Base-by-base conservation (phyloP, 1,140 invertebrate genomes). In the Paraescarpia echinospica region DNA sequence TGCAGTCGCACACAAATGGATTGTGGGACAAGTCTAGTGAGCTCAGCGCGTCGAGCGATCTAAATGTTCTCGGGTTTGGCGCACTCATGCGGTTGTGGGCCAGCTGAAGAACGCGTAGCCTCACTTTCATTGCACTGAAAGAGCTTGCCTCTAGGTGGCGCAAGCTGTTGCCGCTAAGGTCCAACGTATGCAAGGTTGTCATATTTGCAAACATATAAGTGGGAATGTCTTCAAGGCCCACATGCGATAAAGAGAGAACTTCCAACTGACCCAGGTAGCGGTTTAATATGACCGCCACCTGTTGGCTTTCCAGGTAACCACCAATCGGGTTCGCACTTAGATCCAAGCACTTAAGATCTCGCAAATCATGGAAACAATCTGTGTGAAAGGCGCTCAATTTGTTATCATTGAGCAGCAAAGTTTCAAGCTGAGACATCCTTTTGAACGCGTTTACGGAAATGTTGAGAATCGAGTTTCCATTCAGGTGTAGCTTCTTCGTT, bases 21-120 rank as follows among this genome's bases (percentile, higher is more conserved):
- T 95, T 95, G 31, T 92, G 89, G 6, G 95, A 94, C 9, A 95
- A 93, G 92, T 95, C 94, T 9, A 95, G 31, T 27, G 35, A n/a
- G 35, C 89, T 48, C 59, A 94, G 51, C 14, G 51, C n/a, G 34
- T 2, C 31, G 31, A 92, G 35, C 22, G 89, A 33, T 0, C 8
- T 33, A 34, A 94, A 93, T 5, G 35, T 27, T 33, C 89, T 77
- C n/a, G 92, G 93, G 33, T 92, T 91, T 33, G 92, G 35, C 14
- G n/a, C 34, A 33, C 33, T 31, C 14, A 93, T 27, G 18, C 89
- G 34, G 89, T 92, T 93, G 34, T 91, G 93, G n/a, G 91, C 59
- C 1, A 93, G 89, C 33, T 92, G 34, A 34, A 93, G 89, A 77
- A 93, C 34, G 33, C 93, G 35, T 34, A 95, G 92, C 14, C 94